Percentiles rank a stretch among this genome's conserved stretches.
Evolutionary conservation across 2,888 invertebrate species (phyloP).

Genomic region (Oxycera nigricornis): DNA sequence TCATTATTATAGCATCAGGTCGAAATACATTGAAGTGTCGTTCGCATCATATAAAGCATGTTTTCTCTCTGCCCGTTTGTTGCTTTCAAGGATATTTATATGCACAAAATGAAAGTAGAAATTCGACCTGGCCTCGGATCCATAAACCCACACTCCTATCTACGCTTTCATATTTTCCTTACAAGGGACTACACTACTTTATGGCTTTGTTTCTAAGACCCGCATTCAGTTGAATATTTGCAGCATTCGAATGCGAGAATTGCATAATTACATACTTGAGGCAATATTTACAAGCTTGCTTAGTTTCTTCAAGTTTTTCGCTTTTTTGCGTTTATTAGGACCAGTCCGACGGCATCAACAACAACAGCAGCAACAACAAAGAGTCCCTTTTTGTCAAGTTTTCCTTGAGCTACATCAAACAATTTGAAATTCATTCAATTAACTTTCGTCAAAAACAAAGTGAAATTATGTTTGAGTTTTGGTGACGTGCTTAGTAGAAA

Average conservation of each 20-base stretch:
- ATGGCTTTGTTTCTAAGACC: slow-evolving; percentile 14
- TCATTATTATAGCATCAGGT: slow-evolving; percentile 24
- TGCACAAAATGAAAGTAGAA: slow-evolving; percentile 4
- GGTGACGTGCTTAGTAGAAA: too few species aligned
- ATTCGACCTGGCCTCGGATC: slow-evolving; percentile 11
- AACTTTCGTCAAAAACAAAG: neutral
- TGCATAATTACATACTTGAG: slow-evolving; percentile 36
- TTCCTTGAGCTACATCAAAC: neutral
- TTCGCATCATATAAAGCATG: slow-evolving; percentile 9
- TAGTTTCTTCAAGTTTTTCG: slow-evolving; percentile 27
- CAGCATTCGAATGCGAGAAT: slow-evolving; percentile 22
- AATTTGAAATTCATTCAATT: neutral
- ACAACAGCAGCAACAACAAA: neutral
- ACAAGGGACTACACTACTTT: slow-evolving; percentile 3
- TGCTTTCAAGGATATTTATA: slow-evolving; percentile 26
- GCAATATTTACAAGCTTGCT: slow-evolving; percentile 33
- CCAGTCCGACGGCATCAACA: too few species aligned
- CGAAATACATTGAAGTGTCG: slow-evolving; percentile 24
- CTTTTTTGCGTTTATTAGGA: slow-evolving; percentile 5
- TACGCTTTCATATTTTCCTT: neutral
- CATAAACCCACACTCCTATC: neutral
- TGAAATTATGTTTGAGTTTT: neutral
- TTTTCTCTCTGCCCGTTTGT: neutral
- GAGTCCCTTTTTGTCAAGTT: neutral
- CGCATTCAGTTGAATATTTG: slow-evolving; percentile 23